Evolutionary conservation across 2,113 vertebrate genomes (phyloP).

Genomic region (Erpornis zantholeuca): DNA sequence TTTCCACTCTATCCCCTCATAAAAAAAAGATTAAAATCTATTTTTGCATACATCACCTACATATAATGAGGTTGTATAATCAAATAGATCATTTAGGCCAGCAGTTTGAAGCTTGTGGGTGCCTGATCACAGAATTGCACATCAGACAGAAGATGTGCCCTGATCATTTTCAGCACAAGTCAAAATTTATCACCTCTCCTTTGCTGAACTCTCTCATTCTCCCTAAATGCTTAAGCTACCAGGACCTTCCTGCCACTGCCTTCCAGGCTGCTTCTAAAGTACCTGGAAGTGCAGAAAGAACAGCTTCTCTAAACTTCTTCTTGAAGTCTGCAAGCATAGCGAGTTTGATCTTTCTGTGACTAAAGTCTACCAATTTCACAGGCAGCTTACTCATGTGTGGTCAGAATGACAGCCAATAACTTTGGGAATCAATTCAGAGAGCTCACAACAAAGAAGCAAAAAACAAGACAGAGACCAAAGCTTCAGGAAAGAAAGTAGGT

Average conservation of each 20-base stretch:
- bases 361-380: not conserved
- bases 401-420: too few species aligned
- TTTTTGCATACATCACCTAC: conserved; percentile 7
- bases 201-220: not conserved
- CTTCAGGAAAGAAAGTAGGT: not conserved
- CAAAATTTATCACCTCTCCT: not conserved
- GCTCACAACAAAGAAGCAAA: not conserved
- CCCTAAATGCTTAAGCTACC: not conserved
- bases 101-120: not conserved
- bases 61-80: not conserved
- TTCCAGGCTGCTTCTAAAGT: not conserved
- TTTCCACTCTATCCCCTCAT: not conserved
- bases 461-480: not conserved
- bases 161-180: not conserved
- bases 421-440: not conserved
- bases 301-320: not conserved
- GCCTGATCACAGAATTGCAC: not conserved
- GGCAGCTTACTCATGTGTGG: too few species aligned
- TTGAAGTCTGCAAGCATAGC: not conserved
- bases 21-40: not conserved
- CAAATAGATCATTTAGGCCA: not conserved
- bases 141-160: not conserved
- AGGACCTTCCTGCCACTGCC: not conserved
- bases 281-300: not conserved
- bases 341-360: not conserved